A percentile compares a stretch with the other conserved stretches of the same genome.
Conservation (phyloP, 2,888 invertebrate species). For the Lamellibrachia columna region DNA sequence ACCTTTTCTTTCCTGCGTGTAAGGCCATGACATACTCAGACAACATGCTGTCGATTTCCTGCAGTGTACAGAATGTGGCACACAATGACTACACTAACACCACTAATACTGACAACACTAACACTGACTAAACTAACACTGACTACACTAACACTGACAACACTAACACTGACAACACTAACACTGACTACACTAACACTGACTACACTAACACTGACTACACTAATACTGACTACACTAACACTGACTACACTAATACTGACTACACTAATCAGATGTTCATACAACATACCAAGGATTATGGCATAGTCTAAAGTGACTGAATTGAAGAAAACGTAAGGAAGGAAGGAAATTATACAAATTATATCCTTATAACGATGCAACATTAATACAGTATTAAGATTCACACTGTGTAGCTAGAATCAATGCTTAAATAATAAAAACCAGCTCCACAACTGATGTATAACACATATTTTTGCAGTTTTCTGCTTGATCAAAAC, state of each 20-base stretch:
- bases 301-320: background rate
- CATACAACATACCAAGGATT: background rate
- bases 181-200: too few relatives aligned
- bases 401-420: background rate
- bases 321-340: background rate
- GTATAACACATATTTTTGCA: background rate
- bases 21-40: slow-evolving; percentile 86
- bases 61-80: background rate
- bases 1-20: slow-evolving; percentile 62
- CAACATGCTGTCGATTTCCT: slow-evolving; percentile 79
- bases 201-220: too few relatives aligned
- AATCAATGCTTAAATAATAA: too few relatives aligned
- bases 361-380: background rate
- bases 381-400: background rate
- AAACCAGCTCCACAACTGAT: background rate
- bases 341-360: background rate
- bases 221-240: too few relatives aligned
- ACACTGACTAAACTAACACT: background rate
- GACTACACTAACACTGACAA: too few relatives aligned
- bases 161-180: too few relatives aligned
- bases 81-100: background rate
- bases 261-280: background rate
- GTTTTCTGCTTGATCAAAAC: background rate
- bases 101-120: background rate
- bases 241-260: background rate